Evolutionary conservation across 2,888 invertebrate genomes (phyloP).

Genomic region (Trisateles emortualis): DNA sequence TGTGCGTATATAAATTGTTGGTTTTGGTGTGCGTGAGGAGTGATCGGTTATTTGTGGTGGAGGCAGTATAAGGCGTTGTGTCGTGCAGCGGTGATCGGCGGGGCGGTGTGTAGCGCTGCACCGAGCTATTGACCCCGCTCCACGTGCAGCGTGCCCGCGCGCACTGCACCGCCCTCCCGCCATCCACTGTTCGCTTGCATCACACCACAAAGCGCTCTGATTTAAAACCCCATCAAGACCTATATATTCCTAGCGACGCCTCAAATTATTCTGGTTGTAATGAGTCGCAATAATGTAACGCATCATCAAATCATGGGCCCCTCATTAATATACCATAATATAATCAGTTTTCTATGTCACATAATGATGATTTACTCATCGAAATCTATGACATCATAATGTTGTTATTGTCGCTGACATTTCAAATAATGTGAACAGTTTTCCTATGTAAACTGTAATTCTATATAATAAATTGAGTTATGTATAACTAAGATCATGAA

Average conservation of each 20-base stretch:
- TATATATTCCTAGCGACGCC: neutral
- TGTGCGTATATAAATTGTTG: constrained; percentile 8
- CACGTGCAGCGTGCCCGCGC: constrained; percentile 63
- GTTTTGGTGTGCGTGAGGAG: constrained; percentile 38
- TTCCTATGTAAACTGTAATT: neutral
- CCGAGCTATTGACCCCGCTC: constrained; percentile 74
- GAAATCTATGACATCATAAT: constrained; percentile 38
- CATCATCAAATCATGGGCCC: neutral
- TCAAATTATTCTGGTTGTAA: constrained; percentile 28
- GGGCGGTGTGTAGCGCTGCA: constrained; percentile 54
- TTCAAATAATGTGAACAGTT: neutral
- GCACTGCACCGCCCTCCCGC: constrained; percentile 44
- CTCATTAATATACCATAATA: neutral
- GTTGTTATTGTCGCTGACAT: constrained; percentile 21
- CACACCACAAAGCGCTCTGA: neutral
- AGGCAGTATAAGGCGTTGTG: constrained; percentile 30
- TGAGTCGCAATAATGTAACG: neutral
- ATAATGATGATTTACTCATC: constrained; percentile 35
- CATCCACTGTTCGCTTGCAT: constrained; percentile 14
- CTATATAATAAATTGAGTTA: neutral
- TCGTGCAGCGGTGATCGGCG: constrained; percentile 51
- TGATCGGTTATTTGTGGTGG: constrained; percentile 48
- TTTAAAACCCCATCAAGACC: neutral
- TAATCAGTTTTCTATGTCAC: neutral
- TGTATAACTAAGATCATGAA: neutral